These are phyloP conservation scores for Ectropis grisescens DNA, from an alignment of 1,140 invertebrate species.

Conservation along the genomic window DNA sequence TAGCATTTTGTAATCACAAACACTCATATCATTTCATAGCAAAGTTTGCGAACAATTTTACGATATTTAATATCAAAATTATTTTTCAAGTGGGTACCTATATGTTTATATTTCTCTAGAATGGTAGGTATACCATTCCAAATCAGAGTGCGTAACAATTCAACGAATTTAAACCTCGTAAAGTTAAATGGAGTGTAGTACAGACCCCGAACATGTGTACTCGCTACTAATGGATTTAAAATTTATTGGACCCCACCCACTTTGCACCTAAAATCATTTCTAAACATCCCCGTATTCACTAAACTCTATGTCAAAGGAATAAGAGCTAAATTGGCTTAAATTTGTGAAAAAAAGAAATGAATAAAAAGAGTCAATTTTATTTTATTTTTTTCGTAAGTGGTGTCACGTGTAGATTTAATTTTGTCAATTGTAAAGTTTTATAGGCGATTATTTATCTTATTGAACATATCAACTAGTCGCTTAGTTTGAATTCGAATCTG, in stretches of 20 bases:
- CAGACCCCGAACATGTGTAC: conserved; percentile 60
- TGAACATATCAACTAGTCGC: no score
- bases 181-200: conserved; percentile 61
- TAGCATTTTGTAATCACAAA: no score
- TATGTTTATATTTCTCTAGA: no score
- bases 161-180: conserved; percentile 64
- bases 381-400: background rate
- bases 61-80: no score
- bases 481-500: no score
- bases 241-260: conserved; percentile 62
- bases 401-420: background rate
- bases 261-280: no score
- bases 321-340: background rate
- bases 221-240: conserved; percentile 66
- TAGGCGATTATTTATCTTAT: no score
- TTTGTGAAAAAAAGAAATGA: background rate
- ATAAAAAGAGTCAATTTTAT: background rate
- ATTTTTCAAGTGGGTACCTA: no score
- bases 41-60: no score
- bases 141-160: conserved; percentile 47
- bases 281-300: background rate
- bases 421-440: background rate
- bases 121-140: conserved; percentile 26
- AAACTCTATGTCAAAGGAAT: background rate
- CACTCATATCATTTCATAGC: no score